These are phyloP conservation scores for Aviceda subcristata DNA, from an alignment of 2,113 vertebrate genomes.

Conservation along the genomic window DNA sequence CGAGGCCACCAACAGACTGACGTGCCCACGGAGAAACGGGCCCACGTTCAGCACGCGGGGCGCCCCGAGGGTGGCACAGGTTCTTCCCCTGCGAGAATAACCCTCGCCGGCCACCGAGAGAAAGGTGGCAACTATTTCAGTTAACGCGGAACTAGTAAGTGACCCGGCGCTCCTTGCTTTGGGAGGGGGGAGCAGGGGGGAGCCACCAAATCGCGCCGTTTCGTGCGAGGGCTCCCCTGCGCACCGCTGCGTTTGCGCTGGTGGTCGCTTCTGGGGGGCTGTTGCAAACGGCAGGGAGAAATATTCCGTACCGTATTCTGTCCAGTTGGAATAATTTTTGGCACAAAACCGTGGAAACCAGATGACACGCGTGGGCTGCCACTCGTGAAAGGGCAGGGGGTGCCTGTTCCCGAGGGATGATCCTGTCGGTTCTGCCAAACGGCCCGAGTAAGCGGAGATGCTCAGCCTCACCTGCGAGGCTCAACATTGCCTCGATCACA, in stretches of 20 bases:
- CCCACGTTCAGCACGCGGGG: not conserved
- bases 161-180: too few species aligned
- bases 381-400: accelerated
- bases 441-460: not conserved
- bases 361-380: not conserved
- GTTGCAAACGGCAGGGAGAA: not conserved
- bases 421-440: not conserved
- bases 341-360: not conserved
- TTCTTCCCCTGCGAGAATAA: accelerated
- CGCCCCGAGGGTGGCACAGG: not conserved
- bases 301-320: not conserved
- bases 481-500: not conserved
- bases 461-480: not conserved
- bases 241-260: accelerated
- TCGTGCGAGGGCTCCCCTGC: not conserved
- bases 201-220: not conserved
- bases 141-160: not conserved
- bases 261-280: not conserved
- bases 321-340: not conserved
- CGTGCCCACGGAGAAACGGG: not conserved
- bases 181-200: not conserved
- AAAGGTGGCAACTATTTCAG: not conserved
- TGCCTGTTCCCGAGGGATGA: not conserved
- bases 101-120: not conserved
- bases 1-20: not conserved